Conservation (phyloP, 2,888 invertebrate genomes). For the Eueremaeus valkanovi region DNA sequence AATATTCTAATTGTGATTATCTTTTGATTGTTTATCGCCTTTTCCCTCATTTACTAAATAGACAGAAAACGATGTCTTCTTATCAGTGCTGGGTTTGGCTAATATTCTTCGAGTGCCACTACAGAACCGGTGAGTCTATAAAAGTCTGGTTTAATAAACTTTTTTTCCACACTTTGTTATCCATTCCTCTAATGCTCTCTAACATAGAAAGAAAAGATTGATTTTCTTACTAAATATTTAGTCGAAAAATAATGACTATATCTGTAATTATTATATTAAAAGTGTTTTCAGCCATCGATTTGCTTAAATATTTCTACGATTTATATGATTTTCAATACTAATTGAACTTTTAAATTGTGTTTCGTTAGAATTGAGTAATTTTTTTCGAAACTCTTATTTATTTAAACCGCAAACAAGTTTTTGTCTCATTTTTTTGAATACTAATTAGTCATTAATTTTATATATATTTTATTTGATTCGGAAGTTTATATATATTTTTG, state of each 20-base stretch:
- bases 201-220: too few species aligned
- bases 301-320: background rate
- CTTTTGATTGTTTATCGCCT: background rate
- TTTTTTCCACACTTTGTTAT: background rate
- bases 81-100: constrained; percentile 36
- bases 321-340: background rate
- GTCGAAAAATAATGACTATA: background rate
- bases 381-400: too few species aligned
- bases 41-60: background rate
- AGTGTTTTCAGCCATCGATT: constrained; percentile 9
- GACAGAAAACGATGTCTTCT: constrained; percentile 21
- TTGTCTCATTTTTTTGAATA: too few species aligned
- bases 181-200: too few species aligned
- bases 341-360: too few species aligned
- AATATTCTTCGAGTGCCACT: constrained; percentile 35
- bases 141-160: background rate
- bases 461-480: too few species aligned
- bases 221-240: too few species aligned
- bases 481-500: background rate
- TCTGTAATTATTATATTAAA: background rate
- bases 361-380: too few species aligned
- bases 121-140: constrained; percentile 32
- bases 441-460: too few species aligned
- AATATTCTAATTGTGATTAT: background rate
- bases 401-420: too few species aligned